Percentiles rank a stretch among this genome's conserved stretches.
Conservation (phyloP, 2,113 vertebrate genomes). For the Cryptoleucopteryx plumbea region DNA sequence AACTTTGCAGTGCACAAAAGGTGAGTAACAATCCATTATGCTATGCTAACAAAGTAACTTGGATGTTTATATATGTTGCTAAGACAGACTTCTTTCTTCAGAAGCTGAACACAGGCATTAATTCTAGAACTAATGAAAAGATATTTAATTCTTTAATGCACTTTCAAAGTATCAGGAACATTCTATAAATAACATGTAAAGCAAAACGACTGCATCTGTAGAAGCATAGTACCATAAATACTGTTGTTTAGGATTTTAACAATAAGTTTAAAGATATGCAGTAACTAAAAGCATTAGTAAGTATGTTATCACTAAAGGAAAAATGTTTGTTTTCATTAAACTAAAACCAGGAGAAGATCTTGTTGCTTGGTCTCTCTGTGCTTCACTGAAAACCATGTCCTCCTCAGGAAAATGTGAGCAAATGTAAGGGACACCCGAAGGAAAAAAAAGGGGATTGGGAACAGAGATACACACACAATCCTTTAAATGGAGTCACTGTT, state of each 20-base stretch:
- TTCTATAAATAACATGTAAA: neutral
- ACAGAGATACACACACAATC: neutral
- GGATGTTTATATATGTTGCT: neutral
- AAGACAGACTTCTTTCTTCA: neutral
- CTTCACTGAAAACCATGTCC: neutral
- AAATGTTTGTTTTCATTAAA: neutral
- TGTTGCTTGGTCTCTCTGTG: neutral
- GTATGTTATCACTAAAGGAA: neutral
- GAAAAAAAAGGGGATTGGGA: neutral
- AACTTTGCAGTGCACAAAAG: neutral
- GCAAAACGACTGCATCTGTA: neutral
- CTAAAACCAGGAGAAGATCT: neutral
- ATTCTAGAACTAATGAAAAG: neutral
- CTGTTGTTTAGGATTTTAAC: neutral
- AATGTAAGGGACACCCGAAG: neutral
- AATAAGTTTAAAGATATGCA: neutral
- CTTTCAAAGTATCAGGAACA: neutral
- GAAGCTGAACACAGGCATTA: neutral
- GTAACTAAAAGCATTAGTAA: neutral
- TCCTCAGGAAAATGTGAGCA: neutral
- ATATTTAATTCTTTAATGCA: neutral
- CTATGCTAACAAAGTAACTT: neutral
- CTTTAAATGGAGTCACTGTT: neutral
- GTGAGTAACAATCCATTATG: constrained; percentile 53
- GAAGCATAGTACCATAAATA: neutral